Base-by-base conservation (phyloP, 2,888 invertebrate genomes). In the Eupithecia dodoneata region DNA sequence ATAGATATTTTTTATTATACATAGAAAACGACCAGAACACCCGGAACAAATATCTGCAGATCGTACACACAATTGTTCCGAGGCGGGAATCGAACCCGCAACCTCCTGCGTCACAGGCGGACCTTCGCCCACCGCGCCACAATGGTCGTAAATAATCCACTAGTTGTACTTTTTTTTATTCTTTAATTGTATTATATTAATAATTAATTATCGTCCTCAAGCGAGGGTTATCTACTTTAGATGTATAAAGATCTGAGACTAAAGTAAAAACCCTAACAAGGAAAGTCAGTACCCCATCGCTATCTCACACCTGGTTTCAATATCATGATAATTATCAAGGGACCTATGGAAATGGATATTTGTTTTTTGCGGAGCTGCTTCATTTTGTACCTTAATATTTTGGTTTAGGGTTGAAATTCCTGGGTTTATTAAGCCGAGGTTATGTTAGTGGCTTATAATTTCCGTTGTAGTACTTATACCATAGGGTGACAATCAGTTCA, bases 361-460 rank as follows among this genome's bases (percentile, higher is more conserved):
- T 42, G 70, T 76, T 74, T 74, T 75, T 73, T 47, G 13, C 69
- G 4, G 41, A 10, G 13, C 42, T 41, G 12, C 41, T 45, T 44
- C 4, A 73, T 41, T 78, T 45, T 67, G 41, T 13, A 72, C 52
- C 52, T 44, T 72, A 70, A 49, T 3, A 10, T 65, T 7, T n/a
- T 7, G 9, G 5, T 12, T 45, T 52, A 55, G 73, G 77, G 73
- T 71, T 55, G 42, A 78, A 75, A 18, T 41, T 75, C 70, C 18
- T 13, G 3, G 70, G 45, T 55, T 18, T 71, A 42, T 59, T 78
- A 72, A 67, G 71, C 67, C 44, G 52, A 49, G 70, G 70, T 70
- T 70, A 73, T 76, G 74, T 59, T 79, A 77, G 78, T 78, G 73
- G 79, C 73, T 74, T 79, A 78, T 80, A 79, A 81, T 81, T 81